These are phyloP conservation scores for Eilema caniola DNA, from an alignment of 2,888 invertebrate species.

Conservation along the genomic window DNA sequence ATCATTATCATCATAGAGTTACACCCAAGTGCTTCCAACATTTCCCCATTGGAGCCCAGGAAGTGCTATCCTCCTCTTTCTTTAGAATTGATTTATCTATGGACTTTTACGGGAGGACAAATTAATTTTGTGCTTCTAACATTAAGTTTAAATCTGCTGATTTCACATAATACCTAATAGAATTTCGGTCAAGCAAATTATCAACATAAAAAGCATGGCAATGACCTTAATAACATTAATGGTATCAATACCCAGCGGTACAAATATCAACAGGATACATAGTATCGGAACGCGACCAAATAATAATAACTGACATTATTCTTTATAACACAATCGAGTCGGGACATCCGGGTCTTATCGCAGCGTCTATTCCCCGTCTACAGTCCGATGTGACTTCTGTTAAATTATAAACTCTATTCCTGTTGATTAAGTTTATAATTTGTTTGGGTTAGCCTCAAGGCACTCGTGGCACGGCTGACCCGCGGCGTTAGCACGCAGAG, in stretches of 20 bases:
- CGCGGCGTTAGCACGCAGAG: constrained; percentile 40
- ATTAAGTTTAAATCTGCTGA: too few species aligned
- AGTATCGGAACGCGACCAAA: constrained; percentile 29
- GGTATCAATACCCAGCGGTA: constrained; percentile 37
- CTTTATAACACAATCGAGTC: constrained; percentile 37
- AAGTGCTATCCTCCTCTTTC: too few species aligned
- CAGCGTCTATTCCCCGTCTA: constrained; percentile 61
- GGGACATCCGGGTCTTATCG: constrained; percentile 63
- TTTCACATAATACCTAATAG: too few species aligned
- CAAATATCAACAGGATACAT: constrained; percentile 44
- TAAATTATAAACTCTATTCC: constrained; percentile 8
- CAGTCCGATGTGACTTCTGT: constrained; percentile 17
- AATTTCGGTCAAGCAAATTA: neutral
- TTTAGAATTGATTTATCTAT: too few species aligned
- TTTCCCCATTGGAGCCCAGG: too few species aligned
- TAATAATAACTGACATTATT: constrained; percentile 32
- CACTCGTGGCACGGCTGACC: constrained; percentile 50
- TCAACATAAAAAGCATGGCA: constrained; percentile 16
- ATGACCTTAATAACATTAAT: constrained; percentile 45
- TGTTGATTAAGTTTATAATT: constrained; percentile 17
- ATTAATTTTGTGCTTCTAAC: too few species aligned
- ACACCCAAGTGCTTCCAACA: too few species aligned
- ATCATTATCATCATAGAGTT: too few species aligned
- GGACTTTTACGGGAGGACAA: too few species aligned
- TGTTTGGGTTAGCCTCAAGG: constrained; percentile 16